Percentiles rank a stretch among this genome's conserved stretches.
Conservation (phyloP, 2,888 invertebrate genomes). For the Prenolepis imparis region DNA sequence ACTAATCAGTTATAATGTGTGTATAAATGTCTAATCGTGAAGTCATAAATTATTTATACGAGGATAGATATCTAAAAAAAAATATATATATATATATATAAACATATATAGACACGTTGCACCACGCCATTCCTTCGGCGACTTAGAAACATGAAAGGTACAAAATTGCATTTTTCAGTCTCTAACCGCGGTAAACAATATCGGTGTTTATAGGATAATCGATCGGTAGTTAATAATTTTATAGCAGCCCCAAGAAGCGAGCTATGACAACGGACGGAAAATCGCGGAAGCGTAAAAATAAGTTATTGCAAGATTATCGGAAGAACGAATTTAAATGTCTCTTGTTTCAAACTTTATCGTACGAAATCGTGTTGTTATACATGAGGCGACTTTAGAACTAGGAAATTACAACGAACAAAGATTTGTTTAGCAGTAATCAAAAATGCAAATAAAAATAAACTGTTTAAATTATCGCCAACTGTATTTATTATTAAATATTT, state of each 20-base stretch:
- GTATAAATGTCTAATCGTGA: constrained; percentile 7
- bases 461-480: background rate
- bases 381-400: background rate
- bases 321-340: constrained; percentile 14
- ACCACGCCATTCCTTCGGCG: background rate
- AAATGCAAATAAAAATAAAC: constrained; percentile 1
- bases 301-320: background rate
- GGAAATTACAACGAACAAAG: background rate
- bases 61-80: background rate
- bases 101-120: background rate
- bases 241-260: background rate
- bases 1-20: background rate
- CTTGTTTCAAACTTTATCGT: background rate
- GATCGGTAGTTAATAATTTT: constrained; percentile 41
- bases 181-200: constrained; percentile 38
- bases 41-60: constrained; percentile 44
- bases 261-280: constrained; percentile 10
- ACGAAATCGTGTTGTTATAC: too few species aligned
- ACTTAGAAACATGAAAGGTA: constrained; percentile 16
- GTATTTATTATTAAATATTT: background rate
- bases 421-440: background rate
- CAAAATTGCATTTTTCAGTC: constrained; percentile 51
- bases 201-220: constrained; percentile 61
- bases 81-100: background rate
- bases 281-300: constrained; percentile 27